phyloP scores from a whole-genome alignment of 2,797 vertebrate species.

The Anabas testudineus region DNA sequence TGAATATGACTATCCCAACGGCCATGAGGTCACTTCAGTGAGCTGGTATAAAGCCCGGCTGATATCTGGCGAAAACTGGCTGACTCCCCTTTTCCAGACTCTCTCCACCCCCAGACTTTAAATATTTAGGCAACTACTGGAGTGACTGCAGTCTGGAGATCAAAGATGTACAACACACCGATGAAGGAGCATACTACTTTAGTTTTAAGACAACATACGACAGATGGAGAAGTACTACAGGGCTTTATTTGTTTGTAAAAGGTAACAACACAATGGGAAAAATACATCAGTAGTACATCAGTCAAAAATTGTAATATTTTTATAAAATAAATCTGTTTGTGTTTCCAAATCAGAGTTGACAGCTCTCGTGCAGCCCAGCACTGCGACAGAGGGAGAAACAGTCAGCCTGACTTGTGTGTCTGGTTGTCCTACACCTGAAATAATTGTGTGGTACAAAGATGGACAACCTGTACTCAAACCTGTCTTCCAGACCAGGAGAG shows the following conservation, averaged over 20 bases:
- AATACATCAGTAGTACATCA: neutral
- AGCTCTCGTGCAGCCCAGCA: conserved; percentile 36
- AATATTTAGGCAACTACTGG: conserved; percentile 13
- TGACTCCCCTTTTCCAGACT: neutral
- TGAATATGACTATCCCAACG: conserved; percentile 45
- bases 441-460: conserved; percentile 60
- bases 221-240: neutral
- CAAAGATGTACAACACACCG: conserved; percentile 23
- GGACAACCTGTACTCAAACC: conserved; percentile 5
- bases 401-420: conserved; percentile 56
- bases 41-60: conserved; percentile 20
- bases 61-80: fast-evolving
- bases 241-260: conserved; percentile 33
- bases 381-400: conserved; percentile 57
- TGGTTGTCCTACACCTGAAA: conserved; percentile 15
- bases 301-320: neutral
- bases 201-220: fast-evolving
- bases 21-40: neutral
- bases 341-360: conserved; percentile 52
- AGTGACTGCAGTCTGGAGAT: conserved; percentile 59
- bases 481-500: conserved; percentile 44
- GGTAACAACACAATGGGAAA: conserved; percentile 40
- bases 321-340: neutral
- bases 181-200: conserved; percentile 57
- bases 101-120: neutral